A percentile compares a stretch with the other conserved stretches of the same genome.
Conservation (phyloP, 2,888 invertebrate species). For the Spisula subtruncata region DNA sequence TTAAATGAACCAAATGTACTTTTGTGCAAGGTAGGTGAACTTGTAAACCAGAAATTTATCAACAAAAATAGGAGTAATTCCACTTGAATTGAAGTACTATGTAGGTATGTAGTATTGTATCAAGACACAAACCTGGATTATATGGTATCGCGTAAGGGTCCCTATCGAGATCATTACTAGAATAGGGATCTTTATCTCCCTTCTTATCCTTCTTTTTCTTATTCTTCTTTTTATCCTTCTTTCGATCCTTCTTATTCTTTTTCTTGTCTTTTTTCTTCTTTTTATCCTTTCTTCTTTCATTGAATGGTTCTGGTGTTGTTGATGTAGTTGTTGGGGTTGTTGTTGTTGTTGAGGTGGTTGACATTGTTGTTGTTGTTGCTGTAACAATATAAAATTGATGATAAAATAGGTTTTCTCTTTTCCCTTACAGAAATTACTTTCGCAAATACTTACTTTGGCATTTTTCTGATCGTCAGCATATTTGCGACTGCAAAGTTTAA, state of each 20-base stretch:
- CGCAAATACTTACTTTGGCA: too few relatives aligned
- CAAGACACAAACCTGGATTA: constrained; percentile 17
- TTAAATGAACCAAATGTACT: too few relatives aligned
- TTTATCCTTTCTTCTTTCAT: constrained; percentile 30
- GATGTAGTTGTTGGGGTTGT: constrained; percentile 71
- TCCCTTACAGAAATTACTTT: too few relatives aligned
- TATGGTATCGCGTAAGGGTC: constrained; percentile 11
- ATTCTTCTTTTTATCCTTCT: constrained; percentile 47
- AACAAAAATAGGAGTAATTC: too few relatives aligned
- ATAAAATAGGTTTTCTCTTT: not conserved
- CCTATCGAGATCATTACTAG: constrained; percentile 34
- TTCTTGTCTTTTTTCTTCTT: constrained; percentile 51
- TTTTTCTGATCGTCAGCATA: too few relatives aligned
- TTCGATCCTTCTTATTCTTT: constrained; percentile 47
- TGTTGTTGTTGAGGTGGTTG: constrained; percentile 56
- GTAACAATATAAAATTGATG: constrained; percentile 23
- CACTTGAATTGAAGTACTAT: too few relatives aligned
- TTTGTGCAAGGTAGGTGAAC: too few relatives aligned
- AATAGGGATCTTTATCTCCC: constrained; percentile 34
- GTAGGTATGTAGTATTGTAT: too few relatives aligned
- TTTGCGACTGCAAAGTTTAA: too few relatives aligned
- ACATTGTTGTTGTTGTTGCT: constrained; percentile 70
- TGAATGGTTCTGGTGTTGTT: constrained; percentile 56
- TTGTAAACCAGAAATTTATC: too few relatives aligned
- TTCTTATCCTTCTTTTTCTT: constrained; percentile 55